Percentiles rank a stretch among this genome's conserved stretches.
Conservation (phyloP, 1,140 invertebrate species). For the Ephestia elutella region DNA sequence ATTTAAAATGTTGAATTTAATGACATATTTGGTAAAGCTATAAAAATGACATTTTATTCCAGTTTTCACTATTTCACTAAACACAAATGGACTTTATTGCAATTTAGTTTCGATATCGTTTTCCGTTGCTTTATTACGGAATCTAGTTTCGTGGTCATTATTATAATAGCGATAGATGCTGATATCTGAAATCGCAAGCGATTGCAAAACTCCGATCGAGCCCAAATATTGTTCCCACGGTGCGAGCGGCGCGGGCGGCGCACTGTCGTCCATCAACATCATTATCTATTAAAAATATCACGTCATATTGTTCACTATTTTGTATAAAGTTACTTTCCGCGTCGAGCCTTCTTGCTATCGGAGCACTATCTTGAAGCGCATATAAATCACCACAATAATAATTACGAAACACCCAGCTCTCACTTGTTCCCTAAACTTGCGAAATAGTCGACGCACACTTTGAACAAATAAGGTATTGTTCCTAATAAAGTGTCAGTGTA, state of each 20-base stretch:
- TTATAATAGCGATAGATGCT: conserved; percentile 33
- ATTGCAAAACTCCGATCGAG: conserved; percentile 55
- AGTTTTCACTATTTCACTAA: neutral
- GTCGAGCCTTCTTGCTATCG: conserved; percentile 45
- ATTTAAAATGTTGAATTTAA: too few relatives aligned
- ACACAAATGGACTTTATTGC: neutral
- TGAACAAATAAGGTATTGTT: conserved; percentile 8
- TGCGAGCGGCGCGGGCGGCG: conserved; percentile 42
- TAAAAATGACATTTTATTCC: neutral
- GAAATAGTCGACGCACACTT: conserved; percentile 31
- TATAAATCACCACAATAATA: conserved; percentile 62
- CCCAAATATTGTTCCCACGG: conserved; percentile 64
- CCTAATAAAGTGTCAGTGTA: neutral
- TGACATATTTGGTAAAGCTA: too few relatives aligned
- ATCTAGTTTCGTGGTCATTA: conserved; percentile 16
- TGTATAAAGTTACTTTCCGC: conserved; percentile 62
- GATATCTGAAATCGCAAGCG: conserved; percentile 44
- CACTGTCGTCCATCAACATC: conserved; percentile 66
- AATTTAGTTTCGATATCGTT: neutral
- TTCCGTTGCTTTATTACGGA: conserved; percentile 7
- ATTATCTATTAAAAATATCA: conserved; percentile 73
- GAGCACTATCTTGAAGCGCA: conserved; percentile 50
- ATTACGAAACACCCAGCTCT: conserved; percentile 51
- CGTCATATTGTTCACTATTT: conserved; percentile 70
- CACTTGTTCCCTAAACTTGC: conserved; percentile 50